A percentile compares a stretch with the other conserved stretches of the same genome.
Conservation (phyloP, 2,888 invertebrate genomes). For the Netelia fuscicornis region DNA sequence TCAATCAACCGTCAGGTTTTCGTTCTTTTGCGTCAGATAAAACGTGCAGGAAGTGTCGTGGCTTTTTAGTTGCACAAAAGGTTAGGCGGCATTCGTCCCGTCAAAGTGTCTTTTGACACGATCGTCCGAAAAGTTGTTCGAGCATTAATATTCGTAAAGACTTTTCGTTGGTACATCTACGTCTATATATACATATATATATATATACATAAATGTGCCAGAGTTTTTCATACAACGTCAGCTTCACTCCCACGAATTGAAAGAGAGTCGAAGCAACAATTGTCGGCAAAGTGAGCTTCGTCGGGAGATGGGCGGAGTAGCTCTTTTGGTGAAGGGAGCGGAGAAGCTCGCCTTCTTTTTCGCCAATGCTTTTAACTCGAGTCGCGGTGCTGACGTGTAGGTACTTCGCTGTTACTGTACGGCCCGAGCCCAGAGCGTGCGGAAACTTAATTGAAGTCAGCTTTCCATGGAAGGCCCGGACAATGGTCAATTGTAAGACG, state of each 20-base stretch:
- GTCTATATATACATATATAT: constrained; percentile 1
- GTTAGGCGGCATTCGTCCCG: constrained; percentile 52
- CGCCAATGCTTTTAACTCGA: neutral
- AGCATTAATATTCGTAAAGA: constrained; percentile 7
- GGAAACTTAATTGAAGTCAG: constrained; percentile 83
- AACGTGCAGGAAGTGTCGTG: neutral
- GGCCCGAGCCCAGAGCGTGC: constrained; percentile 75
- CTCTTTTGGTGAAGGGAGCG: constrained; percentile 54
- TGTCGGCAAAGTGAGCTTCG: constrained; percentile 56
- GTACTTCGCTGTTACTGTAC: constrained; percentile 16
- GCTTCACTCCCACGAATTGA: constrained; percentile 73
- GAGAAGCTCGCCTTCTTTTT: constrained; percentile 12
- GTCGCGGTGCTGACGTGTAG: constrained; percentile 59
- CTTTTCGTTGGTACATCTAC: constrained; percentile 7
- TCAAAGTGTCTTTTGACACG: constrained; percentile 53
- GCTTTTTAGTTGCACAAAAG: constrained; percentile 26
- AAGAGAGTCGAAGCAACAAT: constrained; percentile 73
- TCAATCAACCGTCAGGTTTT: neutral
- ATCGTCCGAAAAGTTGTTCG: constrained; percentile 42
- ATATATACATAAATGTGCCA: constrained; percentile 11
- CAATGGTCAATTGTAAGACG: constrained; percentile 80
- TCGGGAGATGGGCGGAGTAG: constrained; percentile 75
- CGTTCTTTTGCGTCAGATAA: neutral
- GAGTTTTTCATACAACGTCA: constrained; percentile 62
- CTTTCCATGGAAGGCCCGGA: constrained; percentile 77